Evolutionary conservation across 30 jellyfish, hydroid and myxozoan species (phyloP), one percentile per base, ranked within the genome.

Genomic region (Aurelia sp.): DNA sequence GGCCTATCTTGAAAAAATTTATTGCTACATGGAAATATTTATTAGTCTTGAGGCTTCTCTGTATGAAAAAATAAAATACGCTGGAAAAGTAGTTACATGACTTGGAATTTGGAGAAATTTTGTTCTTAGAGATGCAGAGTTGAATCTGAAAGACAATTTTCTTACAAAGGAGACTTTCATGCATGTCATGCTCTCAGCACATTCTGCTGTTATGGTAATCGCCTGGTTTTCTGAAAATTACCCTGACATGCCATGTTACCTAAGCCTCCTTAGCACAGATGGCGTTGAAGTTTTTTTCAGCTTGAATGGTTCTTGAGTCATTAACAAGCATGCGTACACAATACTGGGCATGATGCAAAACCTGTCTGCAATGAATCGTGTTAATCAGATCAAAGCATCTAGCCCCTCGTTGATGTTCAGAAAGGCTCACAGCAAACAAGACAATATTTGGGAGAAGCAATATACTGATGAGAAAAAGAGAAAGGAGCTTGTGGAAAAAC

Each of bases 361-460:
- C 83, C 89, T 63, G 21, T 15, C 86, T 58, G 86, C 92, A 38
- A 82, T 82, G 55, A 82, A 70, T 62, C 71, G 78, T 15, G 63
- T 82, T 13, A 62, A 57, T 69, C 86, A 69, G 58, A 82, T 82
- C 27, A n/a, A 35, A 69, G 79, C 92, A 70, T 53, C 85, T 13
- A 59, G 57, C 58, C 85, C 78, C 55, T 57, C 70, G 13, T 18
- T 82, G 58, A 31, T 11, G 3, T 85, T 85, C 47, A 41, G 83
- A 72, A 85, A 85, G 41, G 88, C 94, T 12, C 83, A 85, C 75
- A 40, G 85, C 47, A 85, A 85, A 61, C 88, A 74, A 48, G 94
- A 72, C 61, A 85, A 63, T 59, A 85, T 85, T 5, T 82, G 86
- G 92, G 92, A 30, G 60, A 82, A 69, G 53, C 92, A 82, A 62